Evolutionary conservation across 2,888 invertebrate species (phyloP).

Genomic region (Parnassius smintheus): DNA sequence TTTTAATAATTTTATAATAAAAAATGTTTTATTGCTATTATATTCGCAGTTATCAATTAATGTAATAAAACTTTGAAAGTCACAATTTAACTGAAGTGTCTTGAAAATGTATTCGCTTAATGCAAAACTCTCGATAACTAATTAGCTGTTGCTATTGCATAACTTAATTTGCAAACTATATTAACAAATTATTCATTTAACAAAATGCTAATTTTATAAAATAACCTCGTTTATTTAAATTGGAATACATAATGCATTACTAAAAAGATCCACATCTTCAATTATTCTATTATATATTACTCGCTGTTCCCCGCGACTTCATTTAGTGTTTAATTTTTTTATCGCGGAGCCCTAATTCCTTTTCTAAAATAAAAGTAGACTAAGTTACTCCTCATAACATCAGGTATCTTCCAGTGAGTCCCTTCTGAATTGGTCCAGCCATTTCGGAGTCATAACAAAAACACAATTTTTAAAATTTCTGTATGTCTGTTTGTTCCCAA

Average conservation of each 20-base stretch:
- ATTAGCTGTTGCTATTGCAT: conserved; percentile 3
- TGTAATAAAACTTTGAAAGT: conserved; percentile 16
- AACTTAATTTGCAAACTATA: conserved; percentile 16
- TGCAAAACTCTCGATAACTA: conserved; percentile 9
- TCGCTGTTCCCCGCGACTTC: too few species aligned
- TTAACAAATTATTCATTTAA: conserved; percentile 20
- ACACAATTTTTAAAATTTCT: too few species aligned
- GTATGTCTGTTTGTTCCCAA: too few species aligned
- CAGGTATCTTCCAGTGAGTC: too few species aligned
- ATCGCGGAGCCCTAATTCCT: too few species aligned
- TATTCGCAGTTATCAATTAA: conserved; percentile 8
- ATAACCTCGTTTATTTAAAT: background rate
- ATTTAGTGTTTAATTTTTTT: too few species aligned
- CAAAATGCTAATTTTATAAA: conserved; percentile 10
- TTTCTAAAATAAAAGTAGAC: too few species aligned
- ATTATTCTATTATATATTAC: too few species aligned
- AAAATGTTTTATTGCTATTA: conserved; percentile 16
- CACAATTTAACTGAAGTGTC: conserved; percentile 6
- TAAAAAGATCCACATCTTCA: too few species aligned
- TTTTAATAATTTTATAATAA: background rate
- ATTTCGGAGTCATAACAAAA: too few species aligned
- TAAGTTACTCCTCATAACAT: too few species aligned
- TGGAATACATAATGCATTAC: background rate
- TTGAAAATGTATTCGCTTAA: conserved; percentile 10
- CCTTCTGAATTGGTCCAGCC: too few species aligned